Evolutionary conservation across 1,140 invertebrate genomes (phyloP).

Genomic region (Phymastichus coffea): DNA sequence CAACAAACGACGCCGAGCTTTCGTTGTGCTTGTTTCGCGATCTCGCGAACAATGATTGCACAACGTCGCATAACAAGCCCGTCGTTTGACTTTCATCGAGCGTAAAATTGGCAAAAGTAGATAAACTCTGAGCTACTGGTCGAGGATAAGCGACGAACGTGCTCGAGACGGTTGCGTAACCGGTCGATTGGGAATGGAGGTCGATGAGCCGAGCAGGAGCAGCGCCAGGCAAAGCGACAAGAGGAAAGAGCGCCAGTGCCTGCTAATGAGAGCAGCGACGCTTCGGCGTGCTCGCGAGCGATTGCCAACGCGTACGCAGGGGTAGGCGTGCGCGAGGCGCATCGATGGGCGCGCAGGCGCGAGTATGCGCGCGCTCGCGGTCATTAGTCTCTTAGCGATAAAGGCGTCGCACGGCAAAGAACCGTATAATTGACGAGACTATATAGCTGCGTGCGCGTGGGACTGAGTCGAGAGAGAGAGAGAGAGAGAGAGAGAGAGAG

Average conservation of each 20-base stretch:
- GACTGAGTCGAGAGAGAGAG: background rate
- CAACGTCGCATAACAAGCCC: too few species aligned
- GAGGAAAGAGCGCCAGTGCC: background rate
- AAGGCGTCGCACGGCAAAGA: slow-evolving; percentile 14
- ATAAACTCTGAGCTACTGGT: too few species aligned
- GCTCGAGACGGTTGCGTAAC: too few species aligned
- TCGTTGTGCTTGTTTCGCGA: too few species aligned
- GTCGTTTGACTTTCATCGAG: too few species aligned
- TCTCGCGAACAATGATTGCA: too few species aligned
- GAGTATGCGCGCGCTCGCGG: slow-evolving; percentile 8
- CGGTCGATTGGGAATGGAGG: too few species aligned
- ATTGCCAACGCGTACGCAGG: background rate
- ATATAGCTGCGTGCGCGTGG: background rate
- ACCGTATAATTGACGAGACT: slow-evolving; percentile 16
- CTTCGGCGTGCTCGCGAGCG: background rate
- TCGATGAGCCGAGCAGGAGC: too few species aligned
- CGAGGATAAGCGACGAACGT: too few species aligned
- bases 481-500: background rate
- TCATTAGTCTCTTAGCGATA: slow-evolving; percentile 27
- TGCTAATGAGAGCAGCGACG: slow-evolving; percentile 1
- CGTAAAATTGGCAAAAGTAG: too few species aligned
- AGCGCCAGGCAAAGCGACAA: background rate
- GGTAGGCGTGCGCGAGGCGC: background rate
- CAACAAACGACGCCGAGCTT: too few species aligned
- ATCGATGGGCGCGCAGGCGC: too few species aligned